phyloP scores from a whole-genome alignment of 2,888 invertebrate species.

The Cartodere bifasciata region DNA sequence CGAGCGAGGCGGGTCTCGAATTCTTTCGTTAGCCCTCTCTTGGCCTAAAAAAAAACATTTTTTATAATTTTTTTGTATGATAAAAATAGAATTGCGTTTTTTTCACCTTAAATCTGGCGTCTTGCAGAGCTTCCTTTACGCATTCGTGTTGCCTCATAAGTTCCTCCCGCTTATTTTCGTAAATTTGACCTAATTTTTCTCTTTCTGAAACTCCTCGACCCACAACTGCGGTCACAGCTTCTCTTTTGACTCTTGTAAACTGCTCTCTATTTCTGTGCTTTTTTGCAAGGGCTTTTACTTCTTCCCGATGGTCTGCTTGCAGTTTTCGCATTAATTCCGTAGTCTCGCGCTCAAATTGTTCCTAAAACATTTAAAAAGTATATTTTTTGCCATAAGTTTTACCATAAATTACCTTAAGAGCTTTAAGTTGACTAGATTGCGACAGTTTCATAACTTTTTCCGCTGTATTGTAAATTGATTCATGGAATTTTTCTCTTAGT shows the following conservation, averaged over 20 bases:
- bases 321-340: slow-evolving; percentile 67
- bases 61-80: slow-evolving; percentile 1
- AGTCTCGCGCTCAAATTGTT: slow-evolving; percentile 56
- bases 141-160: slow-evolving; percentile 68
- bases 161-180: slow-evolving; percentile 62
- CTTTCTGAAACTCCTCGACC: slow-evolving; percentile 84
- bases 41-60: slow-evolving; percentile 25
- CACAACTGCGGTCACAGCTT: slow-evolving; percentile 71
- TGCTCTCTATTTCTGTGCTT: slow-evolving; percentile 86
- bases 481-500: slow-evolving; percentile 73
- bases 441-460: slow-evolving; percentile 72
- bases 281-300: slow-evolving; percentile 76
- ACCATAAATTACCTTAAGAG: slow-evolving; percentile 44
- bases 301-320: slow-evolving; percentile 72
- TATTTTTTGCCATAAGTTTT: background rate
- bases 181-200: slow-evolving; percentile 62
- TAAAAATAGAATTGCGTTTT: slow-evolving; percentile 2
- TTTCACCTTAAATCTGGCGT: slow-evolving; percentile 50
- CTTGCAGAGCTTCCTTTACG: slow-evolving; percentile 54
- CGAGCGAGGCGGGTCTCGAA: slow-evolving; percentile 33
- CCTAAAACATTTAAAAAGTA: slow-evolving; percentile 23
- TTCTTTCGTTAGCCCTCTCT: slow-evolving; percentile 30
- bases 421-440: slow-evolving; percentile 70
- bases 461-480: slow-evolving; percentile 57
- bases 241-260: slow-evolving; percentile 71